phyloP scores from a whole-genome alignment of 2,888 invertebrate species.

The Drosophila meridiana region DNA sequence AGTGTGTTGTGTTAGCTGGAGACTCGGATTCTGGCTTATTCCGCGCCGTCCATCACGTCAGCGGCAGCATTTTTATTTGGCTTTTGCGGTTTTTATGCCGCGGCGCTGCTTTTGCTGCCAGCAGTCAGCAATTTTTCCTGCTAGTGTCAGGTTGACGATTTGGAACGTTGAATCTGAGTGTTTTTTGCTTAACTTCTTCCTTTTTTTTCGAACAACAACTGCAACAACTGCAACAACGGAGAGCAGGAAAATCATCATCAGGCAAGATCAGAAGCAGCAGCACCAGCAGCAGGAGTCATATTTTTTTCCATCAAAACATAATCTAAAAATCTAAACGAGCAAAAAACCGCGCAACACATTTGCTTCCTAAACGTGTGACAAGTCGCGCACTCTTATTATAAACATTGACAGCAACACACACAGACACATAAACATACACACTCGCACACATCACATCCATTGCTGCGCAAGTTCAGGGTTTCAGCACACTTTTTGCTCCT shows the following conservation, averaged over 20 bases:
- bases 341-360: constrained; percentile 46
- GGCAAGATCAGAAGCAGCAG: constrained; percentile 19
- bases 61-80: constrained; percentile 68
- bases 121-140: constrained; percentile 66
- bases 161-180: constrained; percentile 15
- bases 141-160: constrained; percentile 61
- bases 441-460: neutral
- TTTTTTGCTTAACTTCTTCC: constrained; percentile 5
- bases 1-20: constrained; percentile 23
- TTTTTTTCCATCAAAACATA: constrained; percentile 62
- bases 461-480: constrained; percentile 50
- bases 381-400: constrained; percentile 71
- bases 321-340: constrained; percentile 75
- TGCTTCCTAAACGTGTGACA: constrained; percentile 70
- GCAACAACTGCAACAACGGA: too few species aligned
- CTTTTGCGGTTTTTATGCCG: constrained; percentile 70
- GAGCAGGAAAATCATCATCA: constrained; percentile 50
- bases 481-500: neutral
- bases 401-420: constrained; percentile 56
- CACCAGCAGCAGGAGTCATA: constrained; percentile 6
- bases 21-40: constrained; percentile 44
- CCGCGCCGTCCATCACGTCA: constrained; percentile 52
- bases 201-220: neutral
- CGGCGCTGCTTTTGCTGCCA: constrained; percentile 45
- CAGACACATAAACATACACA: neutral